Evolutionary conservation across 2,888 invertebrate species (phyloP).

Genomic region (Autographa gamma): DNA sequence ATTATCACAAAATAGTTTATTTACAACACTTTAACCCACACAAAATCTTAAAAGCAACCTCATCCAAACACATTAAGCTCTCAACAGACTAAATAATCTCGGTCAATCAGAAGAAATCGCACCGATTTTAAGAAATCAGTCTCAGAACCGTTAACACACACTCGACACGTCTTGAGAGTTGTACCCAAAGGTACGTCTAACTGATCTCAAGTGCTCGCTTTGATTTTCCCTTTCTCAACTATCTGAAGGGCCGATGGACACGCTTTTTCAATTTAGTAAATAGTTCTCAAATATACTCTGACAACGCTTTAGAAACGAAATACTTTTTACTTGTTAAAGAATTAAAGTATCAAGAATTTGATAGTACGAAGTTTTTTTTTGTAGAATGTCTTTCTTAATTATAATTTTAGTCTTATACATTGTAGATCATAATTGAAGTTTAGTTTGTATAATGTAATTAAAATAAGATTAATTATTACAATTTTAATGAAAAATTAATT

Average conservation of each 20-base stretch:
- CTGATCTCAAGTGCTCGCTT: slow-evolving; percentile 69
- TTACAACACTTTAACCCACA: no score
- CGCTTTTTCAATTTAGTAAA: slow-evolving; percentile 83
- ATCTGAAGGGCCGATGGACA: slow-evolving; percentile 74
- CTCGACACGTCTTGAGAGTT: slow-evolving; percentile 58
- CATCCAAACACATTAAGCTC: neutral
- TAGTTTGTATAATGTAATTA: neutral
- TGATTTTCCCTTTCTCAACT: slow-evolving; percentile 77
- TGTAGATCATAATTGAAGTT: neutral
- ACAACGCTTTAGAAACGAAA: slow-evolving; percentile 35
- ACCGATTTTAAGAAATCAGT: slow-evolving; percentile 46
- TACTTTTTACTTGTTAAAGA: slow-evolving; percentile 21
- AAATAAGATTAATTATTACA: neutral
- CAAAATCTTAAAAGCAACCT: neutral
- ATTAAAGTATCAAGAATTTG: slow-evolving; percentile 27
- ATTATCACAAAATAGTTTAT: no score
- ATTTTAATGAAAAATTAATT: neutral
- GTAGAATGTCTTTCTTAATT: neutral
- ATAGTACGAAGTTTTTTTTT: neutral
- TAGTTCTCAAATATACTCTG: slow-evolving; percentile 70
- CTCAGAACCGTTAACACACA: slow-evolving; percentile 34
- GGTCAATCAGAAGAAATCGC: slow-evolving; percentile 28
- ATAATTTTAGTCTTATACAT: no score
- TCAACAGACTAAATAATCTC: neutral
- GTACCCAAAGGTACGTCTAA: slow-evolving; percentile 62